phyloP scores from a whole-genome alignment of 2,888 invertebrate species.

The Dastarcus helophoroides region DNA sequence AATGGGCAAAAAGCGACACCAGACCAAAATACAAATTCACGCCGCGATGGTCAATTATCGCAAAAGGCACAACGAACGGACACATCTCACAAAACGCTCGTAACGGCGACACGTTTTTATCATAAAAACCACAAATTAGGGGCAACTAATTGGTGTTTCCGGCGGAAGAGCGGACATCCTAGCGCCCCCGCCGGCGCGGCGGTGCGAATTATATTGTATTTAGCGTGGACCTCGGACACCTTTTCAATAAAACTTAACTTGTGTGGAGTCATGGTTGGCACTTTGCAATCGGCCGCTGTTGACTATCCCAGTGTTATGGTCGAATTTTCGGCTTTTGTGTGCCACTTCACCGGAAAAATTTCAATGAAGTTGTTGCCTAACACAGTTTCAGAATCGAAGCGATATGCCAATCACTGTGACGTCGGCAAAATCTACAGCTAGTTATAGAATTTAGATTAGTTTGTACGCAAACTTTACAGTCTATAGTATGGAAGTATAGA shows the following conservation, averaged over 20 bases:
- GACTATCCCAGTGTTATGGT: too few relatives aligned
- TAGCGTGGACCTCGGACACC: constrained; percentile 25
- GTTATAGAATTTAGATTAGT: too few relatives aligned
- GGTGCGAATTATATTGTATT: constrained; percentile 31
- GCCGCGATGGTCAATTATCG: constrained; percentile 10
- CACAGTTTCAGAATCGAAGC: too few relatives aligned
- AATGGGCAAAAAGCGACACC: constrained; percentile 9
- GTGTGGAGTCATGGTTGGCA: constrained; percentile 25
- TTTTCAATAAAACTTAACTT: constrained; percentile 25
- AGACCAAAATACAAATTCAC: constrained; percentile 8
- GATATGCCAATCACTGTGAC: too few relatives aligned
- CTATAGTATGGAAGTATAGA: too few relatives aligned
- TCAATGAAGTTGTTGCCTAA: too few relatives aligned
- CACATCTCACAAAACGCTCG: constrained; percentile 4
- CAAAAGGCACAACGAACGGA: constrained; percentile 5
- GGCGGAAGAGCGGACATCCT: constrained; percentile 28
- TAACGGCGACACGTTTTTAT: constrained; percentile 18
- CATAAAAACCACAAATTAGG: constrained; percentile 25
- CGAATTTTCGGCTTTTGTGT: too few relatives aligned
- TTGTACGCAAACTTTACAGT: too few relatives aligned
- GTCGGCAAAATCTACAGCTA: too few relatives aligned
- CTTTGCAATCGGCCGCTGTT: too few relatives aligned
- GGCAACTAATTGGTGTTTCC: constrained; percentile 26
- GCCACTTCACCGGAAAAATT: too few relatives aligned
- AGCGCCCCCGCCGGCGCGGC: constrained; percentile 24